phyloP scores from a whole-genome alignment of 2,113 vertebrate genomes.

The Echinops telfairi region DNA sequence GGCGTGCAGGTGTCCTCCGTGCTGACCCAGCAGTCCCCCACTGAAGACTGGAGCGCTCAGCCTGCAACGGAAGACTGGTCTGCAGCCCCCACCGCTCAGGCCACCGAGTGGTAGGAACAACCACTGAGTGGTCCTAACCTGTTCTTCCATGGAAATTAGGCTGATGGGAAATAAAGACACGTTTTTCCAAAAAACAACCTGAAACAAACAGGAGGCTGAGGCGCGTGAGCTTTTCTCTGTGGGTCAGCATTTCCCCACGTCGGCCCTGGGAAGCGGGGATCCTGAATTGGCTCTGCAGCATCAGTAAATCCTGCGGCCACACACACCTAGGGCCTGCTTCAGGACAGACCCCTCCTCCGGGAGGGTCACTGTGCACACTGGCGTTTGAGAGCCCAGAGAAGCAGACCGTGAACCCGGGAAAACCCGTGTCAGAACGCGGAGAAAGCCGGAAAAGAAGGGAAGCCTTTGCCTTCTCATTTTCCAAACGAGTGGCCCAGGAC shows the following conservation, averaged over 20 bases:
- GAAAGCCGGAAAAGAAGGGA: not conserved
- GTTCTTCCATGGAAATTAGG: too few species aligned
- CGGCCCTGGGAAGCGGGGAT: slow-evolving; percentile 11
- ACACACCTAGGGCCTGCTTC: not conserved
- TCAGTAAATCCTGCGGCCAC: slow-evolving; percentile 58
- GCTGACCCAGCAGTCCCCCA: too few species aligned
- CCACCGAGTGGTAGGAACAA: too few species aligned
- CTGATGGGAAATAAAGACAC: too few species aligned
- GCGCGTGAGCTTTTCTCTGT: not conserved
- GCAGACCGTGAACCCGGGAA: not conserved
- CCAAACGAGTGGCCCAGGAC: not conserved
- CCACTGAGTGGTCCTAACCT: too few species aligned
- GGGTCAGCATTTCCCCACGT: slow-evolving; percentile 31
- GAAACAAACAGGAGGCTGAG: not conserved
- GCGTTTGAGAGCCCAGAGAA: not conserved
- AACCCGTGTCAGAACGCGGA: not conserved
- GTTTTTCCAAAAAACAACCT: too few species aligned
- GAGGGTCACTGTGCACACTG: not conserved
- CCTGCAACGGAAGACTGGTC: too few species aligned
- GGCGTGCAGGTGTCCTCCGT: too few species aligned
- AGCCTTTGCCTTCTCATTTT: not conserved
- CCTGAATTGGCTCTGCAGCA: slow-evolving; percentile 30
- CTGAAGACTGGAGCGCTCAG: too few species aligned
- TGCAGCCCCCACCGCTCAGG: too few species aligned
- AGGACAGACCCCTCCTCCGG: not conserved